Evolutionary conservation across 2,888 invertebrate genomes (phyloP).

Genomic region (Diabrotica balteata): DNA sequence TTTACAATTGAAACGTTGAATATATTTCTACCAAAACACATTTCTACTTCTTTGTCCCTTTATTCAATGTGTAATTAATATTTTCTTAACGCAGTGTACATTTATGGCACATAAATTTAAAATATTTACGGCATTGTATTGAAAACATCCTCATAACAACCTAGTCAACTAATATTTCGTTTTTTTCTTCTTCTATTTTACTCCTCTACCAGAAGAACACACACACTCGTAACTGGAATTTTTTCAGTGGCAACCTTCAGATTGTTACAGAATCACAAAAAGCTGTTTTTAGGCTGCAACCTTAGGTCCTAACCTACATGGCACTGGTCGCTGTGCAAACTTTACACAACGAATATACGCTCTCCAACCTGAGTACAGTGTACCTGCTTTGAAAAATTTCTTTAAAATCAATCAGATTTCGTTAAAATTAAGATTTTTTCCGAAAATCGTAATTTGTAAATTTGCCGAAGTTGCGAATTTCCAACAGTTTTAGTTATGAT

Average conservation of each 20-base stretch:
- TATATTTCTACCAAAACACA: no score
- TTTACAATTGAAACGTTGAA: no score
- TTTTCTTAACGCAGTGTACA: not conserved
- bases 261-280: conserved; percentile 50
- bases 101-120: not conserved
- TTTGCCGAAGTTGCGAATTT: no score
- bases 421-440: no score
- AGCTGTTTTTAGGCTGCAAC: conserved; percentile 54
- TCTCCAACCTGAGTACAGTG: conserved; percentile 58
- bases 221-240: conserved; percentile 49
- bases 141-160: not conserved
- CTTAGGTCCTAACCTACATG: conserved; percentile 58
- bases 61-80: no score
- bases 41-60: no score
- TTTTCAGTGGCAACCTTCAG: conserved; percentile 44
- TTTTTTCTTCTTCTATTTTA: conserved; percentile 2
- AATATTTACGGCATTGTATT: not conserved
- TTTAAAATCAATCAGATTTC: not conserved
- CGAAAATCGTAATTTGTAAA: no score
- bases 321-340: conserved; percentile 52
- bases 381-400: conserved; percentile 31
- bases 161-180: not conserved
- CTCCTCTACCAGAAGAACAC: conserved; percentile 36
- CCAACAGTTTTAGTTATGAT: no score
- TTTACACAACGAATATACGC: conserved; percentile 51